Evolutionary conservation across 2,113 vertebrate genomes (phyloP), one percentile per base, ranked within the genome.

Genomic region (Psilopogon haemacephalus): DNA sequence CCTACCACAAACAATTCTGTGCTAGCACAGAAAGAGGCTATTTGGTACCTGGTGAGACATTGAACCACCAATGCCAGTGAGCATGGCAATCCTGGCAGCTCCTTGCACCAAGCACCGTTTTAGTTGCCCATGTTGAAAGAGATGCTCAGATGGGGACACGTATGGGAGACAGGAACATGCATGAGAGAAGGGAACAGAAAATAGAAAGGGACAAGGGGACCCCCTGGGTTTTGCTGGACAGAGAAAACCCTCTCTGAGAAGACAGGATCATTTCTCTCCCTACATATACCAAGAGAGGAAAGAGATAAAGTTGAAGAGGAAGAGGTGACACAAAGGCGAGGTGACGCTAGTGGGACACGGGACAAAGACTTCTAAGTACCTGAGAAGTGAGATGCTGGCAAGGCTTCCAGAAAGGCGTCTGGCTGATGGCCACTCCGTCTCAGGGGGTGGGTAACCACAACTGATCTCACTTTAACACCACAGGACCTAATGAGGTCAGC

Each of bases 371-470:
- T 56, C 6, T 2, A 56, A 59, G 56, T 44, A 46, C 32, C 55
- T 10, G 27, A 23, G 82, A 50, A 56, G 7, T 8, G 30, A 54
- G 37, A 21, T 42, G 27, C 32, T 75, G 52, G 79, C 65, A 75
- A 50, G 32, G 32, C 58, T 59, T 55, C 63, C 74, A 74, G 23
- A 79, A 5, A 69, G 37, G n/a, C 37, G 24, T 19, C 20, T 2
- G 0, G 23, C 46, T 84, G 63, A 48, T 14, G 68, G 32, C 42
- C 60, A 5, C 12, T 72, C 2, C 1, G 33, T 52, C n/a, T 6
- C 27, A 67, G 26, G 0, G 15, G 15, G 16, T 13, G 18, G 17
- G 63, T 26, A 46, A 33, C 52, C 20, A 72, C 0, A 1, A 33
- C 17, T 13, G 42, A 8, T 6, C 38, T 1, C 28, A 20, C 5